These are phyloP conservation scores for Pelobates fuscus DNA, from an alignment of 2,113 vertebrate genomes.

Conservation along the genomic window DNA sequence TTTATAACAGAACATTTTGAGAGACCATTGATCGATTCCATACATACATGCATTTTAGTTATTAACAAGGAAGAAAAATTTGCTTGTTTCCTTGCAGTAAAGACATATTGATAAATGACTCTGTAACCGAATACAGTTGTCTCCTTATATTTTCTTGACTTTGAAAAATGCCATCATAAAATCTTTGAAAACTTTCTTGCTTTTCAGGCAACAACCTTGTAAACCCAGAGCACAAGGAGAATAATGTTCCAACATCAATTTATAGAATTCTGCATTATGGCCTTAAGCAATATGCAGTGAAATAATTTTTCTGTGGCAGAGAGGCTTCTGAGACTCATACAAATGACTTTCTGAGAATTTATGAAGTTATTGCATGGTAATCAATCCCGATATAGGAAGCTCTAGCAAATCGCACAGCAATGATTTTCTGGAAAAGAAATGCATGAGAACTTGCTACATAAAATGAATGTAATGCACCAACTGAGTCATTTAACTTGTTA, in stretches of 20 bases:
- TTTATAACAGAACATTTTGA: too few relatives aligned
- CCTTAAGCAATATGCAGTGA: conserved; percentile 5
- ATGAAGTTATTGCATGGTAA: conserved; percentile 24
- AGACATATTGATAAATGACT: conserved; percentile 23
- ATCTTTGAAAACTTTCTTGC: not conserved
- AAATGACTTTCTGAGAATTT: conserved; percentile 30
- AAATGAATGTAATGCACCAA: too few relatives aligned
- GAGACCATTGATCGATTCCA: too few relatives aligned
- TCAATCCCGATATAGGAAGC: conserved; percentile 2
- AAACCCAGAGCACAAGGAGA: conserved; percentile 3
- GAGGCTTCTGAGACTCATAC: conserved; percentile 15
- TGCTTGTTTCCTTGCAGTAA: too few relatives aligned
- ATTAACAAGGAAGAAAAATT: too few relatives aligned
- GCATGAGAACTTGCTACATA: too few relatives aligned
- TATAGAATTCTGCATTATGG: conserved; percentile 10
- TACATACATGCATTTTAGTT: too few relatives aligned
- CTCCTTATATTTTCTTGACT: not conserved
- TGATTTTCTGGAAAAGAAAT: not conserved
- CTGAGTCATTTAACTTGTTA: too few relatives aligned
- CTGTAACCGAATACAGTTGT: conserved; percentile 1
- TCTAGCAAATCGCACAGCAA: not conserved
- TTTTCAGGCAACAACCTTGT: conserved; percentile 6
- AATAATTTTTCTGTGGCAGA: conserved; percentile 8
- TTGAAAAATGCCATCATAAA: not conserved
- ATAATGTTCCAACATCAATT: conserved; percentile 10